Evolutionary conservation across 2,888 invertebrate genomes (phyloP), one percentile per base, ranked within the genome.

Genomic region (Tiliacea aurago): DNA sequence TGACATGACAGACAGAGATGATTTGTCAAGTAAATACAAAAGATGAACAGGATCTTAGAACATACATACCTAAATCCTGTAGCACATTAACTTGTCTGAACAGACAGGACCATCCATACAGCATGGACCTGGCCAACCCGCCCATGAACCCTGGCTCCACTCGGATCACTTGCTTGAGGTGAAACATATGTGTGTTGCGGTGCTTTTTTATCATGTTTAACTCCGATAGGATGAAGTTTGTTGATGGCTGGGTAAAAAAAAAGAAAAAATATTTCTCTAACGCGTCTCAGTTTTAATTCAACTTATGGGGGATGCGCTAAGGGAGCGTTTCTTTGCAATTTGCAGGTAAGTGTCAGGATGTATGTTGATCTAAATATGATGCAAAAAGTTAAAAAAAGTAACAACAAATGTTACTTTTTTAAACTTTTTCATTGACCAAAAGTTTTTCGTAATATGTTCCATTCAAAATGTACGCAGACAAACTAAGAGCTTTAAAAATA

Each of bases 141-240:
- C 93, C 93, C 92, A 95, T 88, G 76, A 92, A 95, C 3, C 96
- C 96, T 93, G 96, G 94, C 56, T 97, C 97, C 4, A 97, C 96
- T 6, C 97, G 92, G 33, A 97, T 83, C 10, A 96, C 96, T 84
- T 97, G 97, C 90, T 97, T 97, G 82, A 97, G 87, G 84, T 97
- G 97, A 85, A 97, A 96, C 91, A 97, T 94, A 20, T 97, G 97
- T 4, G 97, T 97, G 78, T 95, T 94, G 0, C 97, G 96, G 80
- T 97, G 96, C 77, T 97, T 97, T 87, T 97, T 97, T 76, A 97
- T 93, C 89, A 97, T 97, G 88, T 97, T 97, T 69, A 98, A 89
- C 76, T 98, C 93, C 3, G 97, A 97, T 74, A 98, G 92, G 10
- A 98, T 92, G 90, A 98, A 98, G 92, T 98, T 98, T 71, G 97